These are phyloP conservation scores for Sepioteuthis lessoniana DNA, from an alignment of 2,888 invertebrate species.

Conservation along the genomic window DNA sequence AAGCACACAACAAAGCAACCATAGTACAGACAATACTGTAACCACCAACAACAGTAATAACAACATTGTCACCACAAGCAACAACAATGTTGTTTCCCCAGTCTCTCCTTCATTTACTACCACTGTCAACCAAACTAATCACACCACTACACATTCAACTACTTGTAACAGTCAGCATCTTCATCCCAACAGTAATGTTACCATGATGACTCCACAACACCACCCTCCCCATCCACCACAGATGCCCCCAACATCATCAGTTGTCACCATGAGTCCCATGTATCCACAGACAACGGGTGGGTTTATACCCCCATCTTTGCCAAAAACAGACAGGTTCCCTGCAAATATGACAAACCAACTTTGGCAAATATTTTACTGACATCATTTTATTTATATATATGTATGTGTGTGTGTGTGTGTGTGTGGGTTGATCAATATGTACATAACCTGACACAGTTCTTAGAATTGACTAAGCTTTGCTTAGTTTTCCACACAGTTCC, in stretches of 20 bases:
- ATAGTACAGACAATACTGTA: background rate
- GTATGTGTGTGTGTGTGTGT: constrained; percentile 48
- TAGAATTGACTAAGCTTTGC: background rate
- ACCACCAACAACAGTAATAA: background rate
- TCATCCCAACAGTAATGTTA: background rate
- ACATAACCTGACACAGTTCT: background rate
- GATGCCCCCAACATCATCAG: constrained; percentile 11
- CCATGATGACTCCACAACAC: background rate
- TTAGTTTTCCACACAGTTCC: no score
- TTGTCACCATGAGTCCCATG: background rate
- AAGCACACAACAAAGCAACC: background rate
- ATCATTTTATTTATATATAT: background rate
- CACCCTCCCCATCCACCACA: background rate
- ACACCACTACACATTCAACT: background rate
- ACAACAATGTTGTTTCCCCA: background rate
- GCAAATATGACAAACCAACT: constrained; percentile 2
- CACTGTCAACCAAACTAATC: background rate
- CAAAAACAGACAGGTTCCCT: constrained; percentile 35
- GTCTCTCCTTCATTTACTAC: background rate
- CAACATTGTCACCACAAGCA: background rate
- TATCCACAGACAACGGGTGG: background rate
- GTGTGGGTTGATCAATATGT: background rate
- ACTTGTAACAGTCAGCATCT: background rate
- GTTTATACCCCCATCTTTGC: background rate
- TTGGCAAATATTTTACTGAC: constrained; percentile 41